phyloP scores from a whole-genome alignment of 2,888 invertebrate genomes.

The Nomada fucata region DNA sequence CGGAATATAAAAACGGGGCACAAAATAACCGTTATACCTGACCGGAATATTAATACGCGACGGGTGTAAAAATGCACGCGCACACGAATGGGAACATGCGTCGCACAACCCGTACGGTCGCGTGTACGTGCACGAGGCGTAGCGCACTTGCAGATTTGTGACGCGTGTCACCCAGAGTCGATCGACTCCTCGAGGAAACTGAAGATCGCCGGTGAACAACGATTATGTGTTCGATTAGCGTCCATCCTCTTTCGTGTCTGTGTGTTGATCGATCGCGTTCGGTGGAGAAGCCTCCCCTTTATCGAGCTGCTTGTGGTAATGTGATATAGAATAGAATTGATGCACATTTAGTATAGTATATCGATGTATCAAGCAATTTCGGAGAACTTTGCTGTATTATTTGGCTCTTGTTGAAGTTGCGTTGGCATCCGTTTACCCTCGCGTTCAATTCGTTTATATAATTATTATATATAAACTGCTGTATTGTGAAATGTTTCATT shows the following conservation, averaged over 20 bases:
- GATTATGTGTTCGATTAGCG: conserved; percentile 10
- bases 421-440: too few species aligned
- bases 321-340: background rate
- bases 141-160: conserved; percentile 34
- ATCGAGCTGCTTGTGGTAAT: too few species aligned
- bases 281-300: too few species aligned
- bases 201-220: background rate
- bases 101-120: background rate
- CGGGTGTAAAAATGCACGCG: conserved; percentile 46
- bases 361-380: background rate
- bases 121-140: background rate
- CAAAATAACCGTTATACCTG: conserved; percentile 76
- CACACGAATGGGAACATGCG: background rate
- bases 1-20: conserved; percentile 72
- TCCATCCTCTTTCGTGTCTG: background rate
- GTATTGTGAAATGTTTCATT: background rate
- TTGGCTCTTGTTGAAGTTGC: too few species aligned
- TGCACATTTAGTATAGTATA: background rate
- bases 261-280: conserved; percentile 6
- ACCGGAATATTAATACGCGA: conserved; percentile 77
- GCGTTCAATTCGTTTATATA: too few species aligned
- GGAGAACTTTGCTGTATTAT: background rate
- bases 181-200: conserved; percentile 25
- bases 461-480: too few species aligned
- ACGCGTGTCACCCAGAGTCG: conserved; percentile 4